phyloP scores from a whole-genome alignment of 2,113 vertebrate genomes.

The Antechinus flavipes region DNA sequence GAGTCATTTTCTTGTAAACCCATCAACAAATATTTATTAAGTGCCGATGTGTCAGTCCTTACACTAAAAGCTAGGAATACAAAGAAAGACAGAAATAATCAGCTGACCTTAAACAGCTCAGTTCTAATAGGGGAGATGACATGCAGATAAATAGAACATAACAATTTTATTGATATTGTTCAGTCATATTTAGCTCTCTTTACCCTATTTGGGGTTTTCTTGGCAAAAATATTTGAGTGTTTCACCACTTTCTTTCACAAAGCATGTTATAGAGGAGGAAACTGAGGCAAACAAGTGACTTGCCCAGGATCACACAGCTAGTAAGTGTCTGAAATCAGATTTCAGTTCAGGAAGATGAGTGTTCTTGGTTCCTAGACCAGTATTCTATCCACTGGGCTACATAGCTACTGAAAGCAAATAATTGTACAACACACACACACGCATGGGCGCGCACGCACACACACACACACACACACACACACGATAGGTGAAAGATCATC shows the following conservation, averaged over 20 bases:
- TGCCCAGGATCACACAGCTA: background rate
- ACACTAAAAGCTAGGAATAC: background rate
- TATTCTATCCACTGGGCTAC: background rate
- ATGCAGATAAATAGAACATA: background rate
- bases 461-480: too few relatives aligned
- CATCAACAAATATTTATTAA: background rate
- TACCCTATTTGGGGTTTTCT: background rate
- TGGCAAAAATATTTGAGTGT: background rate
- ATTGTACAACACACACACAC: background rate
- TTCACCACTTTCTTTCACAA: background rate
- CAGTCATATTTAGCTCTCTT: background rate
- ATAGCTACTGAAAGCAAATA: background rate
- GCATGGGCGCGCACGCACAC: too few relatives aligned
- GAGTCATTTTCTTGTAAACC: background rate
- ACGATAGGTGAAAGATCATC: background rate
- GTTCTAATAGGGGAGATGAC: background rate
- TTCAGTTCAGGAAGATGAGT: too few relatives aligned
- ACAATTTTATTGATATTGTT: background rate
- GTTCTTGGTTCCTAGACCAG: too few relatives aligned
- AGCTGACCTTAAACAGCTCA: background rate
- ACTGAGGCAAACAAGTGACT: background rate
- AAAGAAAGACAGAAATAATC: background rate
- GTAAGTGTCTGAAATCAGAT: background rate
- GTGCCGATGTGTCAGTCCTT: background rate
- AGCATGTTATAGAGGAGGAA: background rate